Evolutionary conservation across 1,140 invertebrate genomes (phyloP), one percentile per base, ranked within the genome.

Genomic region (Ceratoteleas bidentatus): DNA sequence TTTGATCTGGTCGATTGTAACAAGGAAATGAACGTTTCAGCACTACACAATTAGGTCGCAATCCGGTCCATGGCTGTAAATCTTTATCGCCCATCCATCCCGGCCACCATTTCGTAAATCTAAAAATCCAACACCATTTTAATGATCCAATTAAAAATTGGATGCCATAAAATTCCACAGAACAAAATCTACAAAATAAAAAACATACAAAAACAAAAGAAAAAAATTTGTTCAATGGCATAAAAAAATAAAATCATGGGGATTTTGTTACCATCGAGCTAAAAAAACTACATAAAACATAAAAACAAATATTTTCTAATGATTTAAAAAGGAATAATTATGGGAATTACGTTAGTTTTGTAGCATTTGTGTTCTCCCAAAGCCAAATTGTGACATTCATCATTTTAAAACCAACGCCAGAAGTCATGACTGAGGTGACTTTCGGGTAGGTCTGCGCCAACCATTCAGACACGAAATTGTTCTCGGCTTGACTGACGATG

Each of bases 391-490:
- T 85, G 11, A 80, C 83, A 57, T 91, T 90, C 65, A 92, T 72
- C 0, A 91, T 87, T 3, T 87, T 90, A 13, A 93, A 90, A 14
- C 92, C 92, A 36, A 93, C 85, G 15, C 93, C 93, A 11, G 92
- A 91, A 24, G 93, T 94, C 88, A 93, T 92, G 8, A 93, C 85
- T 8, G 90, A 90, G 1, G 83, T 84, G n/a, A 90, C 86, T 53
- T 91, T 79, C n/a, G 92, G 89, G 49, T 92, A 76, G 13, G 54
- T 83, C 32, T 89, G 88, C 11, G 89, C 61, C 64, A 94, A 76
- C 88, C 93, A 90, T 75, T 93, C 93, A 11, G 93, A 94, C 7
- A 94, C 53, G 70, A 94, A 94, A 84, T 94, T 91, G 84, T 93
- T 94, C 87, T 94, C 94, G n/a, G 85, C 85, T 86, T 93, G 89